Conservation (phyloP, 2,888 invertebrate species). For the Epinotia ramella region DNA sequence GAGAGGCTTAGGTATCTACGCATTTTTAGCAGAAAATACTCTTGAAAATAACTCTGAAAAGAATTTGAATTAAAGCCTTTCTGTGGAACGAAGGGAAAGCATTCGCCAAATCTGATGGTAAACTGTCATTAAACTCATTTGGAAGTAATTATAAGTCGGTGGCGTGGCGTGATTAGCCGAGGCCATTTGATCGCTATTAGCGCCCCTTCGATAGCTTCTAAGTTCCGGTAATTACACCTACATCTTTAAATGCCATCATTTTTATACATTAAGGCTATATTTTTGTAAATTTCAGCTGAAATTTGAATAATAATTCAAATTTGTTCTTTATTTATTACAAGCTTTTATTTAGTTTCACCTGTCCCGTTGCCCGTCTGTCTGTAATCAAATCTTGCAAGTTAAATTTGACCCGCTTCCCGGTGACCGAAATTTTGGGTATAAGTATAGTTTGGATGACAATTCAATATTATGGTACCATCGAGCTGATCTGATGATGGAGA, state of each 20-base stretch:
- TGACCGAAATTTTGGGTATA: too few relatives aligned
- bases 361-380: too few relatives aligned
- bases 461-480: too few relatives aligned
- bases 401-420: too few relatives aligned
- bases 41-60: slow-evolving; percentile 48
- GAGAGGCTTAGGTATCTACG: slow-evolving; percentile 8
- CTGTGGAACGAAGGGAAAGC: slow-evolving; percentile 51
- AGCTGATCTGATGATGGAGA: too few relatives aligned
- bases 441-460: too few relatives aligned
- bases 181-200: slow-evolving; percentile 65
- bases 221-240: slow-evolving; percentile 53
- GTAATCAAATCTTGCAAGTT: too few relatives aligned
- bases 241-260: slow-evolving; percentile 24
- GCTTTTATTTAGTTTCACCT: too few relatives aligned
- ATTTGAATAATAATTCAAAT: too few relatives aligned
- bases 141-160: slow-evolving; percentile 65
- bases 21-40: slow-evolving; percentile 10
- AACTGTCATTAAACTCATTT: slow-evolving; percentile 66
- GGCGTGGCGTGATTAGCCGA: slow-evolving; percentile 59
- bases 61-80: slow-evolving; percentile 56
- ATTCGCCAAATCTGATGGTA: slow-evolving; percentile 50
- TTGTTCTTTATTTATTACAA: too few relatives aligned
- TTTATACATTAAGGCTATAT: slow-evolving; percentile 21
- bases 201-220: slow-evolving; percentile 53
- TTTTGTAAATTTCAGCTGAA: too few relatives aligned